phyloP scores from a whole-genome alignment of 2,888 invertebrate genomes.

The Polia nebulosa region DNA sequence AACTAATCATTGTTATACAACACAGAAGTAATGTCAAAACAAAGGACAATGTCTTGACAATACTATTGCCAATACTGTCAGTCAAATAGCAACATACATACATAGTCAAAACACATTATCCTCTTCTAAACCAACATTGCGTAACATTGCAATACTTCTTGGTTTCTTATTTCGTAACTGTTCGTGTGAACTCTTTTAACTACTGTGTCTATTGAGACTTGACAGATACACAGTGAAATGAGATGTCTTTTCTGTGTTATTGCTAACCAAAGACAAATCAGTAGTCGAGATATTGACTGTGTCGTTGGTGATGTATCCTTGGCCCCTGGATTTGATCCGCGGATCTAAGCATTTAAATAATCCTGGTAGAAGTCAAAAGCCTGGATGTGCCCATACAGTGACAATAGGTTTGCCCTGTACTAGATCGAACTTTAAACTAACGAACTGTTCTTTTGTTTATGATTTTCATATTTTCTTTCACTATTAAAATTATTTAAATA shows the following conservation, averaged over 20 bases:
- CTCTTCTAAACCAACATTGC: slow-evolving; percentile 47
- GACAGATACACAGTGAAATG: slow-evolving; percentile 9
- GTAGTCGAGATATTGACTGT: too few species aligned
- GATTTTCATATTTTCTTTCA: neutral
- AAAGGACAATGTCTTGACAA: slow-evolving; percentile 21
- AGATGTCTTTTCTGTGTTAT: neutral
- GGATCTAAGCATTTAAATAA: too few species aligned
- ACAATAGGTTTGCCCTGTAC: too few species aligned
- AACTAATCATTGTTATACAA: slow-evolving; percentile 47
- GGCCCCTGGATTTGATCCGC: too few species aligned
- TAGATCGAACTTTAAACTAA: too few species aligned
- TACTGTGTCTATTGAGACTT: slow-evolving; percentile 34
- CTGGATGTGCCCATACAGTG: too few species aligned
- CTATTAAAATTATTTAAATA: too few species aligned
- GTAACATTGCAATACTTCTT: slow-evolving; percentile 50
- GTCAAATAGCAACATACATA: slow-evolving; percentile 26
- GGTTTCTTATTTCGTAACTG: slow-evolving; percentile 46
- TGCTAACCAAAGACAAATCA: neutral
- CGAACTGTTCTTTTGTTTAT: too few species aligned
- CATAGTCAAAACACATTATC: slow-evolving; percentile 48
- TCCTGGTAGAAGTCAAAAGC: too few species aligned
- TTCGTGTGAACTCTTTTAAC: slow-evolving; percentile 56
- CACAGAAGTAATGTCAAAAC: slow-evolving; percentile 24
- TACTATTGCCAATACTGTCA: slow-evolving; percentile 27
- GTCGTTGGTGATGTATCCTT: neutral